Base-by-base conservation (phyloP, 2,888 invertebrate species). In the Gortyna flavago region DNA sequence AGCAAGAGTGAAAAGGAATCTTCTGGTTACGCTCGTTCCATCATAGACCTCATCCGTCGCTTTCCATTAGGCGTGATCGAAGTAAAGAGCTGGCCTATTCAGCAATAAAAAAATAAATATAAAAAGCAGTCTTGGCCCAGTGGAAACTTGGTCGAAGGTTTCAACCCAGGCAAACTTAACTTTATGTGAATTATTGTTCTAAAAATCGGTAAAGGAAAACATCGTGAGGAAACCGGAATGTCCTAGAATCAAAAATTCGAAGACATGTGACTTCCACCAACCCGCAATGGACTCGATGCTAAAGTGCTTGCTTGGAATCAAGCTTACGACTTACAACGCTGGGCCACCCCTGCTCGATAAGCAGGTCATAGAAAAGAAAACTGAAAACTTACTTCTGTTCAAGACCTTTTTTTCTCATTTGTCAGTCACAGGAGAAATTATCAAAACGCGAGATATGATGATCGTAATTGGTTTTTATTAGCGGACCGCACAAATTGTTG, bases 401-500 rank as follows among this genome's bases (percentile, higher is more conserved):
- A 35, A 35, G 4, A 35, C 4, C 4, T 35, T 4, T 35, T 35
- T 35, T 35, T 18, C 29, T 51, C 0, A 44, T 51, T 51, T 2
- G 13, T 7, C 25, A 35, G 29, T 29, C 8, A n/a, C 29, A 16
- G 16, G 7, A 67, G 32, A 79, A 35, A 54, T 48, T 64, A 16
- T n/a, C 38, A 16, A 44, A 71, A 29, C 25, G 25, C 54, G 35
- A 72, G 44, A 72, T 57, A 57, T 48, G 21, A 80, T n/a, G 73
- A 21, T n/a, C 25, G 29, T 64, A 48, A 9, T 48, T 81, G 29
- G 59, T 57, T 61, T 76, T 69, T 79, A 78, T 71, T n/a, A 71
- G 38, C 2, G n/a, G 72, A 80, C 72, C 80, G 80, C 64, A 80
- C 80, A 72, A 61, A 41, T 41, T 61, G 38, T 25, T 35, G 48